Percentiles rank a stretch among this genome's conserved stretches.
These are phyloP conservation scores for Apodemus agrarius DNA, from an alignment of 2,797 vertebrate genomes.

Conservation along the genomic window DNA sequence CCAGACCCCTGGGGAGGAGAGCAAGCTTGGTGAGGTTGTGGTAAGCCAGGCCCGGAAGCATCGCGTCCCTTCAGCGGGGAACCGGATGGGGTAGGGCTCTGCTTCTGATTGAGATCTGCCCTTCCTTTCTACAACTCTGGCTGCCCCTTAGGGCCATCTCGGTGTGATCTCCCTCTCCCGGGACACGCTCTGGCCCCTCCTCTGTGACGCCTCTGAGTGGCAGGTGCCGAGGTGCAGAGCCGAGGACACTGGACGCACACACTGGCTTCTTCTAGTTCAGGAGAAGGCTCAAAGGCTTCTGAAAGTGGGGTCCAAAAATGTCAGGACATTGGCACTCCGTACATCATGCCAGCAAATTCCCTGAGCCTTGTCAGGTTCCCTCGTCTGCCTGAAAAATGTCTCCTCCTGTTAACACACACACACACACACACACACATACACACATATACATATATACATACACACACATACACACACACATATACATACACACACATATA, in stretches of 20 bases:
- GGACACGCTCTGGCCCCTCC: accelerated
- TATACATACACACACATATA: too few relatives aligned
- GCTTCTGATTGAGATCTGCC: neutral
- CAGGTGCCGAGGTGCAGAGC: neutral
- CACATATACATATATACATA: too few relatives aligned
- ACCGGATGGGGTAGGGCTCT: neutral
- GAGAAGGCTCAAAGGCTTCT: neutral
- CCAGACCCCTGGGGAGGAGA: neutral
- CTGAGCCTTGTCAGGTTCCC: neutral
- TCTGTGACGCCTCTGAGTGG: neutral
- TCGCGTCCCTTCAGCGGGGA: too few relatives aligned
- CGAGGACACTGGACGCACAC: accelerated
- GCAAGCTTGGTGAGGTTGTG: constrained; percentile 70
- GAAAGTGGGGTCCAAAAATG: neutral
- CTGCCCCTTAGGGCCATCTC: accelerated
- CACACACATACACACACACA: too few relatives aligned
- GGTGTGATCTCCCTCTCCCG: accelerated
- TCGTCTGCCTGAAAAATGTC: neutral
- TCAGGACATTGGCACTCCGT: neutral
- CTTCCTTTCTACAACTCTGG: neutral
- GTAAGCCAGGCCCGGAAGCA: constrained; percentile 63
- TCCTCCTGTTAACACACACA: neutral
- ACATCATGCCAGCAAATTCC: too few relatives aligned
- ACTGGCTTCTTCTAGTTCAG: neutral
- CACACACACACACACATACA: neutral